A percentile compares a stretch with the other conserved stretches of the same genome.
Evolutionary conservation across 1,140 invertebrate genomes (phyloP).

Genomic region (Saccostrea cuccullata): DNA sequence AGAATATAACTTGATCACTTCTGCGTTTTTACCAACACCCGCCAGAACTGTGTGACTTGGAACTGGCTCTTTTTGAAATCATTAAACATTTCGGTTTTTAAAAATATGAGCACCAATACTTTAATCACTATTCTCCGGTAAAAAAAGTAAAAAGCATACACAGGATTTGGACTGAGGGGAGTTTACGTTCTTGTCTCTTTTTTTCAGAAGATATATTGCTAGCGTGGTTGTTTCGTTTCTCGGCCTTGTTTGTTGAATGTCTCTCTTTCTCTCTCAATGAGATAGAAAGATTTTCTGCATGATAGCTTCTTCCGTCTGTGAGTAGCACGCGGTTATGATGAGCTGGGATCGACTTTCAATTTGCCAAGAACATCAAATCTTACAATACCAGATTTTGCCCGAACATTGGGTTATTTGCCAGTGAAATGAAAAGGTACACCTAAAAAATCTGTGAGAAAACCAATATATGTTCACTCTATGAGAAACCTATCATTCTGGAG

Average conservation of each 20-base stretch:
- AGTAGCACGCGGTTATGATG: slow-evolving; percentile 8
- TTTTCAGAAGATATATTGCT: neutral
- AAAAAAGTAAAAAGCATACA: neutral
- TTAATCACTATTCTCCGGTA: neutral
- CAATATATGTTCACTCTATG: slow-evolving; percentile 25
- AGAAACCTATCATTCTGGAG: slow-evolving; percentile 11
- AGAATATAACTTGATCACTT: neutral
- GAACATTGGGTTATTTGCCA: neutral
- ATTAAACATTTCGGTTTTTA: neutral
- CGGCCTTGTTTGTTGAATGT: neutral
- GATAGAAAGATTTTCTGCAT: slow-evolving; percentile 30
- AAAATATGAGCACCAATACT: neutral
- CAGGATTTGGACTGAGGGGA: neutral
- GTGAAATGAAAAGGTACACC: slow-evolving; percentile 4
- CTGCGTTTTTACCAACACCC: neutral
- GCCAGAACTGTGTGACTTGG: neutral
- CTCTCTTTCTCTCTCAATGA: neutral
- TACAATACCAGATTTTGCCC: slow-evolving; percentile 5
- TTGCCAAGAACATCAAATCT: slow-evolving; percentile 31
- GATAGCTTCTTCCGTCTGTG: slow-evolving; percentile 1
- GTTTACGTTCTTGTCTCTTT: neutral
- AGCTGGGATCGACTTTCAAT: slow-evolving; percentile 26
- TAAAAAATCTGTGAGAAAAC: slow-evolving; percentile 20
- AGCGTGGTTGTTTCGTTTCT: neutral
- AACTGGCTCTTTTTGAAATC: neutral